These are phyloP conservation scores for Boulengeromyrus knoepffleri DNA, from an alignment of 2,113 vertebrate genomes.

Conservation along the genomic window DNA sequence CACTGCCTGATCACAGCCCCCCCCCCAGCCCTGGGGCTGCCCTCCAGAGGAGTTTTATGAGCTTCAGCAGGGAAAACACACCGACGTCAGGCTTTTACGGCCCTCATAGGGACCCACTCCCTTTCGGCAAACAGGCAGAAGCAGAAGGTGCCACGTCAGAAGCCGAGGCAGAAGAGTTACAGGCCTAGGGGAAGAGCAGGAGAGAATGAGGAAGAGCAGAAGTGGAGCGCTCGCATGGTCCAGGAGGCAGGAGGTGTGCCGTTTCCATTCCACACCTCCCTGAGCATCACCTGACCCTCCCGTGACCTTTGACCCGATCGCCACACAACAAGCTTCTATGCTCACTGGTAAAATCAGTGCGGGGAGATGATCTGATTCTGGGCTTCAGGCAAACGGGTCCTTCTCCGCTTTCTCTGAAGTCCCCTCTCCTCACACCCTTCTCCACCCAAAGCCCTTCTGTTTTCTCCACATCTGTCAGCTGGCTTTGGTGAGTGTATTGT, in stretches of 20 bases:
- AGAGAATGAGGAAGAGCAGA: conserved; percentile 1
- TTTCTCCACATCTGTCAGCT: not conserved
- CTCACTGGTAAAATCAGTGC: not conserved
- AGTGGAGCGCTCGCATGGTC: not conserved
- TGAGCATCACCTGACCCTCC: not conserved
- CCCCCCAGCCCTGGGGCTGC: not conserved
- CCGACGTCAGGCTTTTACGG: conserved; percentile 11
- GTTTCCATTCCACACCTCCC: not conserved
- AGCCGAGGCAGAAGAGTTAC: not conserved
- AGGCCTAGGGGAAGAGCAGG: not conserved
- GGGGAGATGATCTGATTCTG: not conserved
- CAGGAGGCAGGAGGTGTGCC: not conserved
- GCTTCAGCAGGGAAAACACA: conserved; percentile 10
- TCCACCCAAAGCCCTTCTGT: not conserved
- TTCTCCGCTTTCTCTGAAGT: too few species aligned
- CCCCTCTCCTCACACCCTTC: too few species aligned
- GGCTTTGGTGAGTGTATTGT: not conserved
- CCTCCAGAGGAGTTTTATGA: conserved; percentile 21
- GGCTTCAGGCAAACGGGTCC: not conserved
- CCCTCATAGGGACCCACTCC: not conserved
- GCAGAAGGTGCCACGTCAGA: not conserved
- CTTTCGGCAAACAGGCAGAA: not conserved
- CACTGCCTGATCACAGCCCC: not conserved
- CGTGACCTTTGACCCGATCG: not conserved
- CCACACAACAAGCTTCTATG: not conserved